Base-by-base conservation (phyloP, 92 coral and sea anemone genomes). In the Virgularia gustaviana region DNA sequence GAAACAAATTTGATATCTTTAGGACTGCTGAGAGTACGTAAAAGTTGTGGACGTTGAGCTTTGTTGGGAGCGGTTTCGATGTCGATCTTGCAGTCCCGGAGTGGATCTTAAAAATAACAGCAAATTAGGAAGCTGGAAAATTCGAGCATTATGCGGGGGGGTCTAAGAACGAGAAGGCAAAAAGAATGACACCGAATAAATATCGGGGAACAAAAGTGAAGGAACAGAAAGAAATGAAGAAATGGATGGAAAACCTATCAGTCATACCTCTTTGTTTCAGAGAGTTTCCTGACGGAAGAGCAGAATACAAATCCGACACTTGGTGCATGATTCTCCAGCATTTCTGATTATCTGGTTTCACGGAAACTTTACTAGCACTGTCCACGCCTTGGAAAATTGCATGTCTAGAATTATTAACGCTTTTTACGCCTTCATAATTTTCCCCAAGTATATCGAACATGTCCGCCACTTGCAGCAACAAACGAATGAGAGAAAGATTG, bases 281-380 rank as follows among this genome's bases (percentile, higher is more conserved):
- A 5, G 61, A 11, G 11, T 33, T 33, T 49, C 75, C 43, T 4
- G 75, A 68, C 19, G 99, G 99, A 22, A 94, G 58, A 4, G 99
- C 87, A 18, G 99, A 94, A 47, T 94, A 94, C 59, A 94, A 83
- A 77, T 94, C 90, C 44, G 90, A 70, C 32, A 94, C 88, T 56
- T 89, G 94, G 77, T 87, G 83, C 99, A 94, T 94, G 52, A 87
- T 85, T 76, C 91, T 83, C 99, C 99, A 94, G 49, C 99, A 94
- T 77, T 87, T 94, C 4, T 68, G 75, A 68, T 68, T 68, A n/a
- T 34, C 75, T 2, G 75, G 51, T 16, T 31, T 47, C 10, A 61
- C 61, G 38, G 63, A 62, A 29, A 20, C 49, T 20, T 42, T 41
- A n/a, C n/a, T n/a, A 11, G 49, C 32, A 41, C 29, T 30, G 27